Evolutionary conservation across 2,888 invertebrate genomes (phyloP), one percentile per base, ranked within the genome.

Genomic region (Dryomyza anilis): DNA sequence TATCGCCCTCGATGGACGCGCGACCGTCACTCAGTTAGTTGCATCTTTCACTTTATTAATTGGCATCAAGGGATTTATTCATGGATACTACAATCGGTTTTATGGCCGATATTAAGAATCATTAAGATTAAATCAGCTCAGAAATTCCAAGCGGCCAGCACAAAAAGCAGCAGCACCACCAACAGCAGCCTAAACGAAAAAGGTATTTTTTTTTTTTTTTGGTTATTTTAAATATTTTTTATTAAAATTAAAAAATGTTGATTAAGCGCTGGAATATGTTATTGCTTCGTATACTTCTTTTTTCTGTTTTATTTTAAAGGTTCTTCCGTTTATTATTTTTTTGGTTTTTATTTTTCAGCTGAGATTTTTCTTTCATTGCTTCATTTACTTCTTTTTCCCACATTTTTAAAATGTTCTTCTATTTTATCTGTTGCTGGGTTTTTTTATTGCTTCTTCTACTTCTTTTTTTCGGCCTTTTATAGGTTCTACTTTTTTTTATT

Each of bases 11-110:
- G 33, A 33, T 8, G 33, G 33, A 33, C 7, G 6, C 46, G 46
- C 23, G 19, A 19, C 12, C 46, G 3, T 2, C 21, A 10, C 7
- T n/a, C n/a, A n/a, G n/a, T n/a, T n/a, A n/a, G n/a, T n/a, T 2
- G 43, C 16, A 52, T 52, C 12, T 52, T 25, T n/a, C 27, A 16
- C 27, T 6, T 25, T 33, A 29, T 29, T 59, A 46, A 59, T 46
- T 46, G 58, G 21, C 30, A 43, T 59, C 46, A 46, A 59, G 33
- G 33, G 58, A 46, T 45, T 59, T 59, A 30, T 21, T n/a, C 39
- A 16, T 46, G 21, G 58, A 53, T 59, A 19, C 21, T 21, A 3
- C 21, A 46, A 59, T 27, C 58, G 19, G 29, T 29, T 29, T 59
- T 59, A 30, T 21, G 21, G 29, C 14, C 45, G 27, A 46, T 45